Conservation (phyloP, 2,113 vertebrate species). For the Euleptes europaea region DNA sequence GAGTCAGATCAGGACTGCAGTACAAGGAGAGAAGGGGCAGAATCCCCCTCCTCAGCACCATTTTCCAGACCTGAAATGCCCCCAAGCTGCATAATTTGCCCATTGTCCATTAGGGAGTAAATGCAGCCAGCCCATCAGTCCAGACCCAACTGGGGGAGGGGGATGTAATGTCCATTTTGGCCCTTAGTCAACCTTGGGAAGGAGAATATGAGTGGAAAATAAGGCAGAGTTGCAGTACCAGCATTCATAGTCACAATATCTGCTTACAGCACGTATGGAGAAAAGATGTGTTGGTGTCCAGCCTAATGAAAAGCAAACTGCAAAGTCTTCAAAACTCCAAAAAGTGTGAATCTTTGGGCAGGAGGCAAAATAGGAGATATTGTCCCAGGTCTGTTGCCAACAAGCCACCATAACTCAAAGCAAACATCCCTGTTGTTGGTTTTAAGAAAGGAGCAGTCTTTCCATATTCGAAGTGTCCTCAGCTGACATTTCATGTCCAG, state of each 20-base stretch:
- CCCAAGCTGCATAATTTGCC: no score
- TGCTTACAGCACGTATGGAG: no score
- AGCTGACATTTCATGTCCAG: background rate
- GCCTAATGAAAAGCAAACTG: background rate
- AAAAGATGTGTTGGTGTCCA: background rate
- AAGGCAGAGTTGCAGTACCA: background rate
- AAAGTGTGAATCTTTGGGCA: background rate
- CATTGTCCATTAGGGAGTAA: no score
- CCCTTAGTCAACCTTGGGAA: background rate
- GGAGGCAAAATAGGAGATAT: background rate
- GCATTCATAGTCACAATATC: background rate
- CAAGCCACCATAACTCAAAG: background rate
- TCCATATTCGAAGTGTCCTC: background rate
- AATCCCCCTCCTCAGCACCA: no score
- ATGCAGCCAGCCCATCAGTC: no score
- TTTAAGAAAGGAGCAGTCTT: background rate
- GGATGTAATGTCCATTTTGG: background rate
- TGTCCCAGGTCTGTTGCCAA: background rate
- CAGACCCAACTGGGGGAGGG: no score
- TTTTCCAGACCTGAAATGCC: no score
- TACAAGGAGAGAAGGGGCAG: no score
- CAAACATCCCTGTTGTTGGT: background rate
- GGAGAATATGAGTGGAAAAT: background rate
- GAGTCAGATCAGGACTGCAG: no score
- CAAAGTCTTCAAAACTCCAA: background rate